Evolutionary conservation across 2,888 invertebrate genomes (phyloP), one percentile per base, ranked within the genome.

Genomic region (Ceriagrion tenellum): DNA sequence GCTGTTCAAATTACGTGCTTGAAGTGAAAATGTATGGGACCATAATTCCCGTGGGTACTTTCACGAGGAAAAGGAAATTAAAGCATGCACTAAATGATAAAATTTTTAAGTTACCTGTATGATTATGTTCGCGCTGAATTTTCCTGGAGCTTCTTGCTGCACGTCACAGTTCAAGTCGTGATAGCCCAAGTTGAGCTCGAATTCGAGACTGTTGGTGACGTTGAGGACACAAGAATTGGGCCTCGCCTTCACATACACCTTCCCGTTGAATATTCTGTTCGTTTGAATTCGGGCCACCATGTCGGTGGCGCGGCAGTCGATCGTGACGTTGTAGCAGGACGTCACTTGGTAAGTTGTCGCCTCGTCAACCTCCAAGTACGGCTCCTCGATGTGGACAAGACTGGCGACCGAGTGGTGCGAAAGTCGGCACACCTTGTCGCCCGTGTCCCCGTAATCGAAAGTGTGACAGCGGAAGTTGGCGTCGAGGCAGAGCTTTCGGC

Each of bases 161-260:
- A 97, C 97, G 95, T 97, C 97, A 95, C 97, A 97, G 95, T 96
- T 96, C 63, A 97, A 96, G 95, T 97, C 97, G 93, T 97, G 96
- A 96, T 97, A 97, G 59, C 97, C 96, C 96, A 97, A 96, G 35
- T 96, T 96, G 90, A 97, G 96, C 91, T 97, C 97, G 95, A 97
- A 97, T 63, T 96, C 96, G 93, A 97, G 96, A 95, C 96, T 96
- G 96, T 97, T 97, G 59, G 96, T 96, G 63, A 97, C 97, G 95
- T 97, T 97, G 18, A 96, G 96, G 55, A 97, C 97, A 95, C 97
- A 97, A 2, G 97, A 96, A 95, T 97, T 97, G 74, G 97, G 97
- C n/a, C 97, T 96, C 88, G 96, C 96, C 95, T 97, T 97, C 90
- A 97, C 97, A 96, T 97, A 97, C 26, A 97, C 96, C 96, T 97